A percentile compares a stretch with the other conserved stretches of the same genome.
Conservation (phyloP, 2,797 vertebrate species). For the Propithecus deckenii region DNA sequence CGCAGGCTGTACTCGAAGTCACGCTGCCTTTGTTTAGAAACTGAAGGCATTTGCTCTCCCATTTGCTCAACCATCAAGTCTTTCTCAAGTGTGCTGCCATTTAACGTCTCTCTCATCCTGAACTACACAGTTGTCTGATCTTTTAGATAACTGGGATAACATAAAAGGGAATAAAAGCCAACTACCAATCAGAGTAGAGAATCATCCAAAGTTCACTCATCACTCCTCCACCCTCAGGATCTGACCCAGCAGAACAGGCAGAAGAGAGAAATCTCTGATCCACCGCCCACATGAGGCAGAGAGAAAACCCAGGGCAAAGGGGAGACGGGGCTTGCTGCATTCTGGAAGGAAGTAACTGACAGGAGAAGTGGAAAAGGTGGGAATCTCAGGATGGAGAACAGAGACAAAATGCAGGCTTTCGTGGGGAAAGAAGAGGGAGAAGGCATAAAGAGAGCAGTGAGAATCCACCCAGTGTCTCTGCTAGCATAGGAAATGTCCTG, state of each 20-base stretch:
- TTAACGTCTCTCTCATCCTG: not conserved
- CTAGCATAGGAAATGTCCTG: not conserved
- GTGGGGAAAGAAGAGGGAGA: fast-evolving
- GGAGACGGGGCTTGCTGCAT: not conserved
- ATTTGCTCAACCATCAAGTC: not conserved
- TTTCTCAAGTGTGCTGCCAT: not conserved
- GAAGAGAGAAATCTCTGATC: not conserved
- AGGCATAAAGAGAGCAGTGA: not conserved
- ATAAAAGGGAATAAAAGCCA: not conserved
- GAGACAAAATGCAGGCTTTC: not conserved
- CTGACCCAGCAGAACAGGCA: not conserved
- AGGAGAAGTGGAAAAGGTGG: not conserved
- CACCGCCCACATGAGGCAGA: not conserved
- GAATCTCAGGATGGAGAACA: not conserved
- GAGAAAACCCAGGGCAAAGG: not conserved
- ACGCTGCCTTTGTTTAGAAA: not conserved
- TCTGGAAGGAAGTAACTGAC: not conserved
- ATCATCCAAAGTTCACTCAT: not conserved
- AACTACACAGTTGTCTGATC: not conserved
- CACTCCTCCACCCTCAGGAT: not conserved
- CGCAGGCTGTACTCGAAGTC: not conserved
- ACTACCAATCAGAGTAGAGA: not conserved
- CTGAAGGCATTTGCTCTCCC: not conserved
- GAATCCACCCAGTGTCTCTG: not conserved
- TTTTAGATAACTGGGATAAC: not conserved